Conservation (phyloP, 1,140 invertebrate species). For the Galleria mellonella region DNA sequence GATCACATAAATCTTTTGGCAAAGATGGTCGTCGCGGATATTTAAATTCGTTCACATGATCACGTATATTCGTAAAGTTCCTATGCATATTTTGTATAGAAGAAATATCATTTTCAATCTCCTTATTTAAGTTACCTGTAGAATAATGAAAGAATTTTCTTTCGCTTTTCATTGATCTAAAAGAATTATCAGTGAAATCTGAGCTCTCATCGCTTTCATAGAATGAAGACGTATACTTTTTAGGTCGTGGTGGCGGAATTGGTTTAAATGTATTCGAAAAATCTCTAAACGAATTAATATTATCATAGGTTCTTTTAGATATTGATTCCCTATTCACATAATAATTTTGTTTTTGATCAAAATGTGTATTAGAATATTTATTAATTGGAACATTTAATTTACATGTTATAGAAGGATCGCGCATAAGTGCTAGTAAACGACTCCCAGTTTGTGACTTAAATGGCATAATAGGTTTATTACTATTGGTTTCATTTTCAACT, state of each 20-base stretch:
- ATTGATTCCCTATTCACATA: background rate
- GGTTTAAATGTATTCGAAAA: conserved; percentile 28
- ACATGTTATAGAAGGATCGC: conserved; percentile 38
- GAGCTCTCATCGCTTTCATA: conserved; percentile 64
- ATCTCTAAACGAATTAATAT: conserved; percentile 8
- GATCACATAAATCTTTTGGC: conserved; percentile 79
- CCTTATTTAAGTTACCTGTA: conserved; percentile 66
- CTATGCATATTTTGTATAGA: conserved; percentile 58
- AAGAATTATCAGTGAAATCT: conserved; percentile 46
- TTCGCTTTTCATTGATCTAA: conserved; percentile 57
- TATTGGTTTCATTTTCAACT: conserved; percentile 7
- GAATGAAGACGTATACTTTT: conserved; percentile 44
- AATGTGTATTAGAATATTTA: conserved; percentile 15
- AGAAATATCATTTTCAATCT: conserved; percentile 71
- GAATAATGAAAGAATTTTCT: conserved; percentile 66
- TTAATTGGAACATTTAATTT: conserved; percentile 31
- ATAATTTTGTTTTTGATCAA: conserved; percentile 10
- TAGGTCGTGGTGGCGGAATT: conserved; percentile 45
- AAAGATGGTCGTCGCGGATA: conserved; percentile 74
- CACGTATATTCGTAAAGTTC: conserved; percentile 48
- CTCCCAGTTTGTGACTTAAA: conserved; percentile 66
- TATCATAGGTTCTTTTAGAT: background rate
- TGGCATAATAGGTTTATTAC: conserved; percentile 26
- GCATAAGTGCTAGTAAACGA: conserved; percentile 54
- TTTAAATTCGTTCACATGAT: conserved; percentile 23